A percentile compares a stretch with the other conserved stretches of the same genome.
Evolutionary conservation across 1,140 invertebrate species (phyloP).

Genomic region (Calliopsis andreniformis): DNA sequence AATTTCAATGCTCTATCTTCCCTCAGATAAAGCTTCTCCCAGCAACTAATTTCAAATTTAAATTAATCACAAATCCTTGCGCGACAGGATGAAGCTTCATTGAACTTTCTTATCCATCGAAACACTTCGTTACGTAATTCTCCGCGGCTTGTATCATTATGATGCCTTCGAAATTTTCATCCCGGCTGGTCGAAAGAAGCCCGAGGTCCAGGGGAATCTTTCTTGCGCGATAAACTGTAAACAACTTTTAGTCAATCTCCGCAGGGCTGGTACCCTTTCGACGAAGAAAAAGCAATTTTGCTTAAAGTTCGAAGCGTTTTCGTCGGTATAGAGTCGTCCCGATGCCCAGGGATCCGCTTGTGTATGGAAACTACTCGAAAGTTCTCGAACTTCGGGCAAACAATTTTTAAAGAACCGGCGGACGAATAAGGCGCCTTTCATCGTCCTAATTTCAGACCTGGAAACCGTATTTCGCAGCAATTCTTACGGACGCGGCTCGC

Average conservation of each 20-base stretch:
- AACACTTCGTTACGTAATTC: background rate
- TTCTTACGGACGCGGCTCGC: background rate
- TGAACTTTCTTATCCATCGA: background rate
- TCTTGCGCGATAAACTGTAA: conserved; percentile 48
- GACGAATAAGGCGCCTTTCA: conserved; percentile 40
- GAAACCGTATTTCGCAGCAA: no score
- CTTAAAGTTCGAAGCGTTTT: conserved; percentile 47
- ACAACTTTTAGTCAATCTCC: conserved; percentile 49
- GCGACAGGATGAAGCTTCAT: background rate
- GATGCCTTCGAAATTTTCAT: conserved; percentile 14
- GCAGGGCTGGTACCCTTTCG: conserved; percentile 7
- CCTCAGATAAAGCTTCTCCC: no score
- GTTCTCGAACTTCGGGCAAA: conserved; percentile 30
- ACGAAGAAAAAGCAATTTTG: conserved; percentile 47
- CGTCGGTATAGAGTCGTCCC: conserved; percentile 28
- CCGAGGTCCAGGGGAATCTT: background rate
- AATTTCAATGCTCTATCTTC: no score
- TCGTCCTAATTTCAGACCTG: conserved; percentile 25
- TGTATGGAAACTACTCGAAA: conserved; percentile 37
- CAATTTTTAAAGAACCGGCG: conserved; percentile 36
- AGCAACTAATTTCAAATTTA: no score
- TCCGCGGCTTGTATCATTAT: background rate
- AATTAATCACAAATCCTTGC: no score
- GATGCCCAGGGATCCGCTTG: background rate
- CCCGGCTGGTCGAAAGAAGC: no score